A percentile compares a stretch with the other conserved stretches of the same genome.
Evolutionary conservation across 2,888 invertebrate species (phyloP).

Genomic region (Acanthococcus lagerstroemiae): DNA sequence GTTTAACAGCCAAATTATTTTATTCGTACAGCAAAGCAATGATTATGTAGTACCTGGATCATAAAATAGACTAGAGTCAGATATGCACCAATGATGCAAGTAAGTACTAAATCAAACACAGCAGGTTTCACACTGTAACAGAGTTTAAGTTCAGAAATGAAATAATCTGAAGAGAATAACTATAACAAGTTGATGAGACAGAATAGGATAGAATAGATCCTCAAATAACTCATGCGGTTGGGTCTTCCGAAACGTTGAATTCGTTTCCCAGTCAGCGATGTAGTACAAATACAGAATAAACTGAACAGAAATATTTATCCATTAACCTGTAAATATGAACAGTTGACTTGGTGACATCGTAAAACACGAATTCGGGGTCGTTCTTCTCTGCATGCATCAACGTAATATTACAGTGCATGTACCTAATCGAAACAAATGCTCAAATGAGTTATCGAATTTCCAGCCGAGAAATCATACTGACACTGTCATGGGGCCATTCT

Average conservation of each 20-base stretch:
- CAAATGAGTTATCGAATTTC: no score
- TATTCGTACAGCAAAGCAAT: no score
- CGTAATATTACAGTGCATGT: constrained; percentile 60
- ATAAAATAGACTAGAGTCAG: constrained; percentile 72
- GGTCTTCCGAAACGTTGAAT: neutral
- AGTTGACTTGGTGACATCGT: constrained; percentile 65
- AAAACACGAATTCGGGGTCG: constrained; percentile 88
- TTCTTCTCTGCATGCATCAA: constrained; percentile 65
- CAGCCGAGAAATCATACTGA: no score
- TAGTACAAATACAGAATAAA: neutral
- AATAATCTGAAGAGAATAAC: no score
- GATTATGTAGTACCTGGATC: constrained; percentile 48
- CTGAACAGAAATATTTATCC: neutral
- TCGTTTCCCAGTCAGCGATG: neutral
- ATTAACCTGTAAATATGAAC: constrained; percentile 76
- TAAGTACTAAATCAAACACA: constrained; percentile 90
- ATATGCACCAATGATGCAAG: constrained; percentile 73
- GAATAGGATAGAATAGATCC: no score
- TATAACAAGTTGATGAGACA: no score
- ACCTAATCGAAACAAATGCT: constrained; percentile 43
- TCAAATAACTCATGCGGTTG: neutral
- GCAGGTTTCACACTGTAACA: constrained; percentile 88
- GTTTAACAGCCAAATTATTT: no score
- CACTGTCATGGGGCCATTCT: no score
- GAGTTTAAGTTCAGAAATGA: no score